Conservation (phyloP, 2,888 invertebrate species). For the Heterodera filipjevi region DNA sequence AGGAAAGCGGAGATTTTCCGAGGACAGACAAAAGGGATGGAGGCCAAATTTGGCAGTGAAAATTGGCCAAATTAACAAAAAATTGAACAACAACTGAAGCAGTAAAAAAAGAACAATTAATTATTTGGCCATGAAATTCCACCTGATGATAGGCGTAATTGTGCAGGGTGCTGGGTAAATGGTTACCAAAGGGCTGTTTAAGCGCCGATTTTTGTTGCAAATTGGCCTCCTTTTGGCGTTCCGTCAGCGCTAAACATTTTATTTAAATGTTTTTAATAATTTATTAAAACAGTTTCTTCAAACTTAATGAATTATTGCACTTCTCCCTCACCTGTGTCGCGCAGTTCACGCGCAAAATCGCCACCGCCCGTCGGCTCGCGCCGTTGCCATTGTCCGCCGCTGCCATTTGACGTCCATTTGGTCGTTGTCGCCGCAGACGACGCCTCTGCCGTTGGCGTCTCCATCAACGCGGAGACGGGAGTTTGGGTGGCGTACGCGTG, state of each 20-base stretch:
- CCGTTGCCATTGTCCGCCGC: slow-evolving; percentile 6
- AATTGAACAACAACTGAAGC: too few relatives aligned
- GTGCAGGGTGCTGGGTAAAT: slow-evolving; percentile 15
- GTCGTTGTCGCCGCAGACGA: background rate
- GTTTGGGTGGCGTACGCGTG: slow-evolving; percentile 50
- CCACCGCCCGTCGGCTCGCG: background rate
- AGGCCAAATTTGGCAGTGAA: background rate
- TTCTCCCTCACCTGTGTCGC: slow-evolving; percentile 40
- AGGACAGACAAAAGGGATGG: background rate
- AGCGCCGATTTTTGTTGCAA: slow-evolving; percentile 49
- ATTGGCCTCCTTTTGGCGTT: slow-evolving; percentile 55
- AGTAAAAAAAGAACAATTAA: too few relatives aligned
- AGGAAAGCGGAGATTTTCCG: background rate
- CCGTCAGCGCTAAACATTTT: slow-evolving; percentile 50
- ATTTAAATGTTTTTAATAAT: background rate
- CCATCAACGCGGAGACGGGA: slow-evolving; percentile 38
- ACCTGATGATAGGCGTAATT: slow-evolving; percentile 20
- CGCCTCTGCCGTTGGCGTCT: background rate
- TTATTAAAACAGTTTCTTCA: too few relatives aligned
- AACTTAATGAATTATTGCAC: background rate
- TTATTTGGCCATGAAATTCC: background rate
- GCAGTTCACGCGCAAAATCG: slow-evolving; percentile 41
- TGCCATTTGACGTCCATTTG: background rate
- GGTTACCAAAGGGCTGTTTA: background rate
- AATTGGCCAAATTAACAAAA: background rate